Evolutionary conservation across 2,888 invertebrate genomes (phyloP).

Genomic region (Habroteleia sp.): DNA sequence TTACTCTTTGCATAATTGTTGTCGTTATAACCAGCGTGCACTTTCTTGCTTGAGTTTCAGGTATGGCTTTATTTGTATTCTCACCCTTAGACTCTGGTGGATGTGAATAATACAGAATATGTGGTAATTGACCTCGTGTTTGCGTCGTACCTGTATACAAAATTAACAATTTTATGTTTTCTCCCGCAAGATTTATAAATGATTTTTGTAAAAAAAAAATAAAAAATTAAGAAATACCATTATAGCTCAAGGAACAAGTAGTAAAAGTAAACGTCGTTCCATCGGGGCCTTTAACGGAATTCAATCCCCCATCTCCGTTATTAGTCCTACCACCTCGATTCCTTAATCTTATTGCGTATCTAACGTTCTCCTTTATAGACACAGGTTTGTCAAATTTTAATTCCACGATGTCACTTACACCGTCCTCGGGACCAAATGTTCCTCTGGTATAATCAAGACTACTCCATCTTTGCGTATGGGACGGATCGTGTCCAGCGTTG

Average conservation of each 20-base stretch:
- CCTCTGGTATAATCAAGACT: slow-evolving; percentile 92
- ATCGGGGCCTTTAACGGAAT: slow-evolving; percentile 94
- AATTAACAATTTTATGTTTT: slow-evolving; percentile 22
- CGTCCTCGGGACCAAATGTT: slow-evolving; percentile 91
- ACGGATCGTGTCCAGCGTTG: slow-evolving; percentile 83
- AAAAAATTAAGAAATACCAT: slow-evolving; percentile 84
- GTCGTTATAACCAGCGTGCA: slow-evolving; percentile 89
- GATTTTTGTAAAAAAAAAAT: background rate
- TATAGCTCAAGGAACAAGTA: slow-evolving; percentile 95
- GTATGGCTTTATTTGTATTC: slow-evolving; percentile 83
- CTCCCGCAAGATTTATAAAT: too few species aligned
- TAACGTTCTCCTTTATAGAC: slow-evolving; percentile 92
- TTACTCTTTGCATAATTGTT: slow-evolving; percentile 88
- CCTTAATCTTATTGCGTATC: slow-evolving; percentile 93
- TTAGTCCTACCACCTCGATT: slow-evolving; percentile 96
- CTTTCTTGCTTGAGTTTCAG: slow-evolving; percentile 85
- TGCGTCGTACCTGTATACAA: slow-evolving; percentile 87
- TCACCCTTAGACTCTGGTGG: slow-evolving; percentile 84
- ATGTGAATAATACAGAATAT: slow-evolving; percentile 93
- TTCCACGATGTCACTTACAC: slow-evolving; percentile 93
- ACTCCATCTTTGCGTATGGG: slow-evolving; percentile 91
- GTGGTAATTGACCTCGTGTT: slow-evolving; percentile 96
- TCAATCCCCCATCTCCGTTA: slow-evolving; percentile 96
- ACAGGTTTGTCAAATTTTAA: slow-evolving; percentile 95
- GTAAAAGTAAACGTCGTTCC: slow-evolving; percentile 95